A percentile compares a stretch with the other conserved stretches of the same genome.
Conservation (phyloP, 1,140 invertebrate genomes). For the Anastatus disparis region DNA sequence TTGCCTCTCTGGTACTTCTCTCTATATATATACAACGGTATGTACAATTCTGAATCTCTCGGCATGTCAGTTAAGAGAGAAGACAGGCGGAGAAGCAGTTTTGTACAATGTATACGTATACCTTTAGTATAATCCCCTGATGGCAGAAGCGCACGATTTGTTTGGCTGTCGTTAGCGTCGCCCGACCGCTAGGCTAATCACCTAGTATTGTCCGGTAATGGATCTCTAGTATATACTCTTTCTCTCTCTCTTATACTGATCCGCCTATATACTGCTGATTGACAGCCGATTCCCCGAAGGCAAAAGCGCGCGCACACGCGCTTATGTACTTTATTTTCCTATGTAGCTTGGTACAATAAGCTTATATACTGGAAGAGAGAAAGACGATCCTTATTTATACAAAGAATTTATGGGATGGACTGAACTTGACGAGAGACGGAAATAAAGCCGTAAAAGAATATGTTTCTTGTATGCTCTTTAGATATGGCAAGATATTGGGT, state of each 20-base stretch:
- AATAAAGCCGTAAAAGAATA: no score
- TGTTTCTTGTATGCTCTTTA: no score
- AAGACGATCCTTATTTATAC: no score
- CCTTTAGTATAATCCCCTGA: constrained; percentile 40
- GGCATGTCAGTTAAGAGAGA: constrained; percentile 1
- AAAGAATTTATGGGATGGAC: no score
- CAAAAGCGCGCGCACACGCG: neutral
- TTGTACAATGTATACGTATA: no score
- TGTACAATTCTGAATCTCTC: constrained; percentile 4
- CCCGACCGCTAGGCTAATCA: constrained; percentile 56
- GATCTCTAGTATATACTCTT: constrained; percentile 46
- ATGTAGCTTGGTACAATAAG: no score
- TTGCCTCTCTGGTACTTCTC: constrained; percentile 16
- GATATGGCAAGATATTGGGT: no score
- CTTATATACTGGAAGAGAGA: no score
- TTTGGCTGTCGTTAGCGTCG: constrained; percentile 59
- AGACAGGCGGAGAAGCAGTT: constrained; percentile 1
- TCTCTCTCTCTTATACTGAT: no score
- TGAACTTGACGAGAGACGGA: no score
- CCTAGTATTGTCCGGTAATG: constrained; percentile 57
- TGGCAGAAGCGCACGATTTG: constrained; percentile 59
- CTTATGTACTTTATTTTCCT: no score
- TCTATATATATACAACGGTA: neutral
- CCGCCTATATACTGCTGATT: no score
- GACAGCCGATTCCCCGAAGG: constrained; percentile 45